Percentiles rank a stretch among this genome's conserved stretches.
Conservation (phyloP, 53 echinoderm and acorn worm genomes). For the Crossaster papposus region DNA sequence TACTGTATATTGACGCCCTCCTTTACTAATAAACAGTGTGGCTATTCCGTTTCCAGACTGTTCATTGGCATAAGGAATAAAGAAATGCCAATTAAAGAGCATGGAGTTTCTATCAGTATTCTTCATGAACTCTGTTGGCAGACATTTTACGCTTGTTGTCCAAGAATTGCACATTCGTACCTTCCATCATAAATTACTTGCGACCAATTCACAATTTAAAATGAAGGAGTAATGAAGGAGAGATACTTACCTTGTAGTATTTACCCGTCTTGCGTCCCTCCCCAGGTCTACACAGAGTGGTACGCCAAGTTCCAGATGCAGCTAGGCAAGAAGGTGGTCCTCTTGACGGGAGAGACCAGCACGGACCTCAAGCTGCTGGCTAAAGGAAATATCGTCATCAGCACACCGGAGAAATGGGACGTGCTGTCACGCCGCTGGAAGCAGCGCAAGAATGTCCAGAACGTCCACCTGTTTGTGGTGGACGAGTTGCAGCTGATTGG, state of each 20-base stretch:
- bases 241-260: too few relatives aligned
- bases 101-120: constrained; percentile 20
- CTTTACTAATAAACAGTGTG: constrained; percentile 33
- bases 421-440: constrained; percentile 97
- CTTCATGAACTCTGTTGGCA: constrained; percentile 45
- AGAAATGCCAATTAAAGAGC: constrained; percentile 41
- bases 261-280: background rate
- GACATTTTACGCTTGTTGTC: background rate
- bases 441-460: constrained; percentile 99
- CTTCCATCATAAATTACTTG: too few relatives aligned
- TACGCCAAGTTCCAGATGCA: constrained; percentile 99
- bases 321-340: constrained; percentile 92
- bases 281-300: constrained; percentile 96
- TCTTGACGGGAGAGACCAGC: constrained; percentile 94
- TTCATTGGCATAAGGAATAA: constrained; percentile 35
- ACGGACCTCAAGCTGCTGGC: constrained; percentile 99
- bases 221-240: too few relatives aligned
- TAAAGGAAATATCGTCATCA: constrained; percentile 98
- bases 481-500: constrained; percentile 97
- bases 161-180: background rate
- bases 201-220: too few relatives aligned
- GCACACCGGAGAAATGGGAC: constrained; percentile 97
- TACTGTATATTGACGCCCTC: background rate
- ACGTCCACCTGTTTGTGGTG: constrained; percentile 92
- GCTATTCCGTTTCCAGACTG: constrained; percentile 45